Evolutionary conservation across 1,140 invertebrate species (phyloP), one percentile per base, ranked within the genome.

Genomic region (Pachyrhynchus sulphureomaculatus): DNA sequence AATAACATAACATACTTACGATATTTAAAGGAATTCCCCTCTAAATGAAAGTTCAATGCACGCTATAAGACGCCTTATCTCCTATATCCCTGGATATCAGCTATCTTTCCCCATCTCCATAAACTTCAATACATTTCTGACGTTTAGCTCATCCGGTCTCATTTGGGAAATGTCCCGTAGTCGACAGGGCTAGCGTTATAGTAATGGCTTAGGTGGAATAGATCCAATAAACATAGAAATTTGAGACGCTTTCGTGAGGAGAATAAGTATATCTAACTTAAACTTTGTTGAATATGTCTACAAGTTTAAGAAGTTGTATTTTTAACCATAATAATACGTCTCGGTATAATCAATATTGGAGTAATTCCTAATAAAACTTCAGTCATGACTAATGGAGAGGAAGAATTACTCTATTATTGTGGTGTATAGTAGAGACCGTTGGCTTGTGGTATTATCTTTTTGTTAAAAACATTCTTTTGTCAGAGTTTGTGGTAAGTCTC

Each of bases 71-170:
- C 42, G 32, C 33, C 41, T 41, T 33, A 52, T 37, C 21, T 33
- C 47, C 64, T 61, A 66, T 67, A 53, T 48, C 49, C 12, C 45
- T 26, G 47, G 61, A 53, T 68, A 66, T 68, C 64, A 64, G 59
- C 45, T 42, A 64, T 68, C 67, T 62, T 68, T 56, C 45, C 56
- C 54, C 59, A 69, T 67, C 63, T 67, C 65, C 65, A 69, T 69
- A 69, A 69, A 69, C 65, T 65, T 57, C 65, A 62, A 69, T 69
- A 67, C 65, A 66, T 64, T 69, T 65, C 54, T 69, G 65, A 67
- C 65, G 53, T 67, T 65, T 48, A 29, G 33, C 65, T 65, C 66
- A 69, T 68, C 63, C 66, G 45, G 56, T 68, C 65, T 68, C 60
- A 62, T 69, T 69, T 63, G 64, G 66, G 61, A 68, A 68, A 69